phyloP scores from a whole-genome alignment of 2,113 vertebrate genomes.

The Lontra canadensis region DNA sequence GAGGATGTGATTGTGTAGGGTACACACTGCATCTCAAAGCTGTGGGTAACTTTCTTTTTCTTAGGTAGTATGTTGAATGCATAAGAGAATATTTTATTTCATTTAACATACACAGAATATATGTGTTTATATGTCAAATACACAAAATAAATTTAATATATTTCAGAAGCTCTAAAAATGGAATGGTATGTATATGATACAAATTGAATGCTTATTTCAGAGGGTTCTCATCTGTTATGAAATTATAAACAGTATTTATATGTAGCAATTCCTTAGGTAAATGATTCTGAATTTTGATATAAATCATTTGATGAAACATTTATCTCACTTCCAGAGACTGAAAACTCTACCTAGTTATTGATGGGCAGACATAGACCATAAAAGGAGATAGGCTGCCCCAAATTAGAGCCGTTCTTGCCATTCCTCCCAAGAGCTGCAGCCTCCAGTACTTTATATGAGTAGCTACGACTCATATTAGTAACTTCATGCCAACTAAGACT shows the following conservation, averaged over 20 bases:
- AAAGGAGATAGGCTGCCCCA: not conserved
- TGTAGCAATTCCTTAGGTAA: not conserved
- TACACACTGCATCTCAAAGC: not conserved
- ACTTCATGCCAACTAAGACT: not conserved
- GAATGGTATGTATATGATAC: not conserved
- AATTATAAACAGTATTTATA: conserved; percentile 17
- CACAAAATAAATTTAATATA: not conserved
- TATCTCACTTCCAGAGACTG: not conserved
- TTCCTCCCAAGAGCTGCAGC: not conserved
- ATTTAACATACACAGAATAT: not conserved
- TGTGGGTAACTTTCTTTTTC: not conserved
- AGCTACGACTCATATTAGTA: not conserved
- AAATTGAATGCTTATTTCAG: not conserved
- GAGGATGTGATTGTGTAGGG: not conserved
- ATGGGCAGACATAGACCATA: not conserved
- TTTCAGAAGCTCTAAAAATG: not conserved
- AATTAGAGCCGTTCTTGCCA: not conserved
- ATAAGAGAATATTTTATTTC: not conserved
- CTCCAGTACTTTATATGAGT: not conserved
- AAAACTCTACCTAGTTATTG: not conserved
- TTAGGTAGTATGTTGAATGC: not conserved
- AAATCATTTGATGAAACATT: not conserved
- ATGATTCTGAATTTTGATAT: not conserved
- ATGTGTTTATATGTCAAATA: not conserved
- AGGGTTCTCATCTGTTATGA: not conserved